These are phyloP conservation scores for Ectemnius lituratus DNA, from an alignment of 2,888 invertebrate species.

Conservation along the genomic window DNA sequence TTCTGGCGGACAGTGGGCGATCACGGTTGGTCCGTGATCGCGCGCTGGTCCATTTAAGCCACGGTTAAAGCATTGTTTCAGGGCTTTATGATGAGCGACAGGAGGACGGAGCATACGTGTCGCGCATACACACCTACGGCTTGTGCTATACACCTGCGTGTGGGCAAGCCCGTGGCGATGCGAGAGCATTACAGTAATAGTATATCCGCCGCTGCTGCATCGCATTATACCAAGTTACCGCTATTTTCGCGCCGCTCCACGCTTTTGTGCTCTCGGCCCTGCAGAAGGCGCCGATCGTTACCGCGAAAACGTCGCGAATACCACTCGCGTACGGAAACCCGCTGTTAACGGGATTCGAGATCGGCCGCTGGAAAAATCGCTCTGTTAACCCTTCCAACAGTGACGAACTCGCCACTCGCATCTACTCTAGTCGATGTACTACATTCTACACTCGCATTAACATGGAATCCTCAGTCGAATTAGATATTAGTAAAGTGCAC, in stretches of 20 bases:
- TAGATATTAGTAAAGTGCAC: too few species aligned
- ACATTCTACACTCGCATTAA: too few species aligned
- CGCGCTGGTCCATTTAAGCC: conserved; percentile 27
- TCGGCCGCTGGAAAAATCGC: too few species aligned
- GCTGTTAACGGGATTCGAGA: conserved; percentile 48
- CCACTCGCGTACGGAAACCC: conserved; percentile 52
- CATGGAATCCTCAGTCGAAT: too few species aligned
- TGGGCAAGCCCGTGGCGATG: conserved; percentile 32
- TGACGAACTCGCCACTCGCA: too few species aligned
- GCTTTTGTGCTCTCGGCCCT: conserved; percentile 59
- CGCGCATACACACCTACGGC: conserved; percentile 31
- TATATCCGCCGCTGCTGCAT: conserved; percentile 63
- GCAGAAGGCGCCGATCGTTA: neutral
- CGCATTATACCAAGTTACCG: conserved; percentile 62
- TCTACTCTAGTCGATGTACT: too few species aligned
- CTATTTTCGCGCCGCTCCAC: conserved; percentile 63
- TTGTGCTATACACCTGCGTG: conserved; percentile 17
- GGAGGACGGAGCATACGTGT: conserved; percentile 24
- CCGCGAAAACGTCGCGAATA: conserved; percentile 58
- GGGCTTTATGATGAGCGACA: conserved; percentile 42
- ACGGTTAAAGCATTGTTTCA: conserved; percentile 43
- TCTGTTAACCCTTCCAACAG: too few species aligned
- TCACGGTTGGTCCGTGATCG: neutral
- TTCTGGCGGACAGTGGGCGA: too few species aligned
- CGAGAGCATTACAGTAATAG: conserved; percentile 59